These are phyloP conservation scores for Panthera leo DNA, from an alignment of 2,113 vertebrate genomes.

Conservation along the genomic window DNA sequence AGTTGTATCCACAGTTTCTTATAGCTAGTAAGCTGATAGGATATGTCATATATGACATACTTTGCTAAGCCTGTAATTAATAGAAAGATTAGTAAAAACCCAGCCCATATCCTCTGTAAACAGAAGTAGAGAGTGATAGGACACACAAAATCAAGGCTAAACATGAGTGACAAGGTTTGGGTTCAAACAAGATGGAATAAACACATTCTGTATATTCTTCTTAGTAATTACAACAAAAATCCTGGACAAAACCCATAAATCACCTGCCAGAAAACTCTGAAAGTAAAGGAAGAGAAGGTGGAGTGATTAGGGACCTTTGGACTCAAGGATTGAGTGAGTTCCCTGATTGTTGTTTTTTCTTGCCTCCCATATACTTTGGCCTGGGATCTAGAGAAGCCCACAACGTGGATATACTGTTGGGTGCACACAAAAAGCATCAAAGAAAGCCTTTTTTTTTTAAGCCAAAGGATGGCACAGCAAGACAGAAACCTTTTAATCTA, in stretches of 20 bases:
- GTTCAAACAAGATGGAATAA: constrained; percentile 11
- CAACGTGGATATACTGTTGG: not conserved
- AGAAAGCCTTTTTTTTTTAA: not conserved
- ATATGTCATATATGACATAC: not conserved
- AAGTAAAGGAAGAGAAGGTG: not conserved
- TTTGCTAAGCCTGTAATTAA: not conserved
- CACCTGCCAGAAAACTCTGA: not conserved
- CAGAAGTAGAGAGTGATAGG: not conserved
- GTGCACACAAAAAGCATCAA: not conserved
- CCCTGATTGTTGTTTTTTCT: not conserved
- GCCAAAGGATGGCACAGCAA: not conserved
- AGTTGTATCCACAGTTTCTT: not conserved
- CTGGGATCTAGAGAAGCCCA: not conserved
- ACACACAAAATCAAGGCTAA: not conserved
- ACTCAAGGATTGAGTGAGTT: not conserved
- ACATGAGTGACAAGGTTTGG: constrained; percentile 38
- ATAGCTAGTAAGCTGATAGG: not conserved
- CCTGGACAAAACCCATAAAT: not conserved
- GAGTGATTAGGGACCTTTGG: not conserved
- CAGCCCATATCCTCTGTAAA: not conserved
- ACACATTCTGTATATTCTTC: not conserved
- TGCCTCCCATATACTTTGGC: not conserved
- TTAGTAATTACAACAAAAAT: not conserved
- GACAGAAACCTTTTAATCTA: not conserved
- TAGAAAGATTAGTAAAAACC: constrained; percentile 43